Evolutionary conservation across 2,888 invertebrate species (phyloP).

Genomic region (Drosophila formosana): DNA sequence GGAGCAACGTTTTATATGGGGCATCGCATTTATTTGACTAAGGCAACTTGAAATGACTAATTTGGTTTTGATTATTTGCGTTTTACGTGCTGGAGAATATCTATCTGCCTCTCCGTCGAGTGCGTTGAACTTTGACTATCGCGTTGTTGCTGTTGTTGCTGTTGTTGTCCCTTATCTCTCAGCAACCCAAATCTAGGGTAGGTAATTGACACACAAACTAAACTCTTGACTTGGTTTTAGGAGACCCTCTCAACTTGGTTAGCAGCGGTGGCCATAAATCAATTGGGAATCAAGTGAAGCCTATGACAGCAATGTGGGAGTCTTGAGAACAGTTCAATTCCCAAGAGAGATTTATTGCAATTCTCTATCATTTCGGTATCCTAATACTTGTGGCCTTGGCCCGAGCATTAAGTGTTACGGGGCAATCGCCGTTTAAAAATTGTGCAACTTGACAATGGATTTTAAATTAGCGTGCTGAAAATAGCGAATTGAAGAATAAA

Average conservation of each 20-base stretch:
- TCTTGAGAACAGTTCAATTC: conserved; percentile 6
- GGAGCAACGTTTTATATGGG: conserved; percentile 12
- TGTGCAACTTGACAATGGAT: conserved; percentile 57
- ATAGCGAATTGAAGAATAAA: conserved; percentile 20
- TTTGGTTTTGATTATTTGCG: conserved; percentile 68
- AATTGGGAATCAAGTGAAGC: conserved; percentile 24
- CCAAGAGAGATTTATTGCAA: not conserved
- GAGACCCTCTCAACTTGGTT: not conserved
- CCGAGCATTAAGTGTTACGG: conserved; percentile 15
- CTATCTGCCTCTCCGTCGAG: conserved; percentile 9
- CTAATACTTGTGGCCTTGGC: conserved; percentile 12
- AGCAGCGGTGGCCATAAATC: conserved; percentile 33
- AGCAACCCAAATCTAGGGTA: conserved; percentile 21
- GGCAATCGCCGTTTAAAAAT: conserved; percentile 17
- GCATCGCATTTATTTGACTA: conserved; percentile 34
- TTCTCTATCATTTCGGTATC: not conserved
- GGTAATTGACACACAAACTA: conserved; percentile 12
- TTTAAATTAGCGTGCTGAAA: conserved; percentile 46
- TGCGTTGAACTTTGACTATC: conserved; percentile 44
- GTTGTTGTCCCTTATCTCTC: conserved; percentile 27
- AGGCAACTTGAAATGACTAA: conserved; percentile 62
- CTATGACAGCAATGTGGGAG: conserved; percentile 24
- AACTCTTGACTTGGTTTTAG: not conserved
- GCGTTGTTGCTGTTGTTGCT: conserved; percentile 1
- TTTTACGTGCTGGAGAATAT: conserved; percentile 22